Conservation (phyloP, 2,113 vertebrate genomes). For the Sclerurus mexicanus region DNA sequence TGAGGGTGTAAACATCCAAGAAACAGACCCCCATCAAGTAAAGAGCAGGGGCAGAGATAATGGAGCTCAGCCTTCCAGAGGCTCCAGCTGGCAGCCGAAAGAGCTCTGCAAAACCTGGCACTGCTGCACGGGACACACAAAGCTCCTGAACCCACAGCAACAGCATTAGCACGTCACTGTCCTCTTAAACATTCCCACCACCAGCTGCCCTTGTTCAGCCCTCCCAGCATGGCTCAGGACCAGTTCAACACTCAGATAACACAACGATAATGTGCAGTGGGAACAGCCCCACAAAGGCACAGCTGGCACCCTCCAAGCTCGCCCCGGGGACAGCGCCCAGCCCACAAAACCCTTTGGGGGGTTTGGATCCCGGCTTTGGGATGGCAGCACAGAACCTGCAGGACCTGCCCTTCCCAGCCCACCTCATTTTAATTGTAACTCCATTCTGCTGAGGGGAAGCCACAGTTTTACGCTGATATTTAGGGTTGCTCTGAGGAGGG, state of each 20-base stretch:
- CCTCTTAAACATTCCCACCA: neutral
- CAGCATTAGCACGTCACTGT: neutral
- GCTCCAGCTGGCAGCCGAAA: neutral
- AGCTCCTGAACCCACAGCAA: neutral
- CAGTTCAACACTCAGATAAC: rapidly evolving
- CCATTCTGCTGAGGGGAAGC: neutral
- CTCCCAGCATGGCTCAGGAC: rapidly evolving
- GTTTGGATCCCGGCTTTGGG: neutral
- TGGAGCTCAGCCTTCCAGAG: neutral
- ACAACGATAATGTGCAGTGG: neutral
- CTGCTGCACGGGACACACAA: neutral
- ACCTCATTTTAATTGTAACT: neutral
- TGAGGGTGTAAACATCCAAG: neutral
- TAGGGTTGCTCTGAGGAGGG: neutral
- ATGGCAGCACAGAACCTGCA: neutral
- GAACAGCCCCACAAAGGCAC: neutral
- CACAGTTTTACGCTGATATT: neutral
- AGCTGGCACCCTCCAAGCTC: neutral
- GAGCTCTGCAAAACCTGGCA: neutral
- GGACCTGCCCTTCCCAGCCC: neutral
- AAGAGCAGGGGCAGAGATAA: neutral
- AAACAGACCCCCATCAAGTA: neutral
- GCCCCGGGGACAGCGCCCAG: neutral
- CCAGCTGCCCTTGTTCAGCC: neutral
- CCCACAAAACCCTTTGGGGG: neutral